Evolutionary conservation across 2,113 vertebrate species (phyloP).

Genomic region (Heterocephalus glaber): DNA sequence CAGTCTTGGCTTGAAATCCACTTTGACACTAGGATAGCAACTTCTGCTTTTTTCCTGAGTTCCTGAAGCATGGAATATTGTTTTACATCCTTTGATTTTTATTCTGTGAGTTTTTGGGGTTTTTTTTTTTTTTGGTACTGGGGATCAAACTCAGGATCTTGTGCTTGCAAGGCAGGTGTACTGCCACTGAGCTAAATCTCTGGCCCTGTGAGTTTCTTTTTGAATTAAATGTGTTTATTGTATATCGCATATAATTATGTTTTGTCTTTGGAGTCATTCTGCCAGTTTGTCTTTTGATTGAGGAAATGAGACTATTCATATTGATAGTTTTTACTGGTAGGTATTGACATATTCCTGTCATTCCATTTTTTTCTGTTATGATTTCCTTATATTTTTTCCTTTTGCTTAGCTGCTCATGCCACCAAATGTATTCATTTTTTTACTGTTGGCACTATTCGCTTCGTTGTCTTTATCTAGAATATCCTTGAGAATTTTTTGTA

Average conservation of each 20-base stretch:
- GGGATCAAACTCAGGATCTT: too few species aligned
- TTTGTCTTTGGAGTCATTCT: background rate
- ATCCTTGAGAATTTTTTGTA: background rate
- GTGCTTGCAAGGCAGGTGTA: too few species aligned
- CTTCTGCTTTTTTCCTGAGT: background rate
- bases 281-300: background rate
- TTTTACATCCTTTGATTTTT: background rate
- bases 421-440: background rate
- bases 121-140: too few species aligned
- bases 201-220: background rate
- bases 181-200: too few species aligned
- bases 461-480: background rate
- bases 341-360: background rate
- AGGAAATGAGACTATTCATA: background rate
- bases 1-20: too few species aligned
- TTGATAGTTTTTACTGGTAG: background rate
- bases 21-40: background rate
- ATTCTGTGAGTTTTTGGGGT: background rate
- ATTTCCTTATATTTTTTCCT: background rate
- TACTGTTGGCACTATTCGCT: background rate
- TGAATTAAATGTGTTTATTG: background rate
- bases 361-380: background rate
- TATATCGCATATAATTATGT: background rate
- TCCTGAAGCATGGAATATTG: background rate
- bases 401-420: background rate